A percentile compares a stretch with the other conserved stretches of the same genome.
These are phyloP conservation scores for Coenonympha arcania DNA, from an alignment of 2,888 invertebrate genomes.

Conservation along the genomic window DNA sequence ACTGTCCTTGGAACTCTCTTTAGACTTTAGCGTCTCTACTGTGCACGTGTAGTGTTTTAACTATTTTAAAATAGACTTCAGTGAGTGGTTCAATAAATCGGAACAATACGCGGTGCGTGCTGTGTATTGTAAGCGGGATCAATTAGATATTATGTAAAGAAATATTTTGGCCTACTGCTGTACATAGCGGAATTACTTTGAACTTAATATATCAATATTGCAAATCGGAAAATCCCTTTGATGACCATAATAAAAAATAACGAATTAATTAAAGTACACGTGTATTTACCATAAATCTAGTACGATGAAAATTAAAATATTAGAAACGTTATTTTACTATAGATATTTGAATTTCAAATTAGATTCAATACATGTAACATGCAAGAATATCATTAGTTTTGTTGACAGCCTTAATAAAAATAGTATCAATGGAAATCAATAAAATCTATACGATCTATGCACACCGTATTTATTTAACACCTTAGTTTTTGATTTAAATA, in stretches of 20 bases:
- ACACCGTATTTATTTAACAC: conserved; percentile 20
- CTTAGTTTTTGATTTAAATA: no score
- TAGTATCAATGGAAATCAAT: conserved; percentile 33
- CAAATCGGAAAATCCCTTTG: no score
- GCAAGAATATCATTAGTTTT: conserved; percentile 32
- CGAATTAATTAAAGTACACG: conserved; percentile 21
- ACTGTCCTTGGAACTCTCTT: conserved; percentile 36
- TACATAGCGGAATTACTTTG: conserved; percentile 42
- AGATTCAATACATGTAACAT: conserved; percentile 29
- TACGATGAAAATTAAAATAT: conserved; percentile 16
- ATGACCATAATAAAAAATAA: no score
- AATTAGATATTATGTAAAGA: conserved; percentile 65
- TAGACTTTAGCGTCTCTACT: conserved; percentile 54
- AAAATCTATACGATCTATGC: conserved; percentile 25
- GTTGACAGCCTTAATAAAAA: conserved; percentile 34
- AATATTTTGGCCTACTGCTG: conserved; percentile 45
- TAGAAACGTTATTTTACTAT: conserved; percentile 16
- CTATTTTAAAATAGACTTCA: conserved; percentile 25
- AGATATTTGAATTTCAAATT: conserved; percentile 28
- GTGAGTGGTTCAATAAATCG: conserved; percentile 27
- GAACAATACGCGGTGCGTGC: conserved; percentile 25
- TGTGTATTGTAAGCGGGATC: conserved; percentile 65
- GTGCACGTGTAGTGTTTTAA: conserved; percentile 33
- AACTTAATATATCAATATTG: conserved; percentile 32
- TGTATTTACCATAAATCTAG: conserved; percentile 24